A percentile compares a stretch with the other conserved stretches of the same genome.
These are phyloP conservation scores for Drosophila helvetica DNA, from an alignment of 2,888 invertebrate genomes.

Conservation along the genomic window DNA sequence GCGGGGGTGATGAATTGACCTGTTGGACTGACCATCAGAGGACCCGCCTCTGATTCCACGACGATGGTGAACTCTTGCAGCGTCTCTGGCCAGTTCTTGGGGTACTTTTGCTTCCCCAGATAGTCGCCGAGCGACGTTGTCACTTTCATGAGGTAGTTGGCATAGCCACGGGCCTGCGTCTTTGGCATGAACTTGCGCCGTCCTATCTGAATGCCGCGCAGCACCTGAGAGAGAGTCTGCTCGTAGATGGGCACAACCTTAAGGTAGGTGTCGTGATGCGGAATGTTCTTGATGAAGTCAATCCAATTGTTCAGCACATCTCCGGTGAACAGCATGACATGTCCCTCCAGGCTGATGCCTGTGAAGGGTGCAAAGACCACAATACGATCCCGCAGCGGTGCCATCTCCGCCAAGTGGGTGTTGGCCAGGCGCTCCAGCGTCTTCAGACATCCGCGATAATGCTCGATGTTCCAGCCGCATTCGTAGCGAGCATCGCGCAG, in stretches of 20 bases:
- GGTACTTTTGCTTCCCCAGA: slow-evolving; percentile 87
- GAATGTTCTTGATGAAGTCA: slow-evolving; percentile 92
- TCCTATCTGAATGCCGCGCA: slow-evolving; percentile 92
- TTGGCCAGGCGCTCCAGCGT: slow-evolving; percentile 90
- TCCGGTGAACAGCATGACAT: slow-evolving; percentile 94
- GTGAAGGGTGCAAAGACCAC: slow-evolving; percentile 95
- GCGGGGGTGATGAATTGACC: slow-evolving; percentile 97
- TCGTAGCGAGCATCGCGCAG: slow-evolving; percentile 89
- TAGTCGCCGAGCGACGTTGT: slow-evolving; percentile 94
- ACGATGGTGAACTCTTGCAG: slow-evolving; percentile 88
- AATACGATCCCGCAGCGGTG: slow-evolving; percentile 88
- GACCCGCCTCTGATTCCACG: slow-evolving; percentile 92
- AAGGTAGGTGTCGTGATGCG: slow-evolving; percentile 89
- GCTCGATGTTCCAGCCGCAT: slow-evolving; percentile 94
- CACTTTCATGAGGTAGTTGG: slow-evolving; percentile 91
- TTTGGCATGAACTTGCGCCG: slow-evolving; percentile 96
- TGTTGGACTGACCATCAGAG: slow-evolving; percentile 95
- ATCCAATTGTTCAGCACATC: slow-evolving; percentile 97
- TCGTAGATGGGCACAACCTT: slow-evolving; percentile 92
- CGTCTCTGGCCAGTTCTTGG: slow-evolving; percentile 89
- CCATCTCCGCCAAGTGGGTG: slow-evolving; percentile 90
- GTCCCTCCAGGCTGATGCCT: slow-evolving; percentile 95
- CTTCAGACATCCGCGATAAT: slow-evolving; percentile 94
- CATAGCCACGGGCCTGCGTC: slow-evolving; percentile 93
- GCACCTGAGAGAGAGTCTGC: slow-evolving; percentile 91